Evolutionary conservation across 1,140 invertebrate species (phyloP), one percentile per base, ranked within the genome.

Genomic region (Frieseomelitta varia): DNA sequence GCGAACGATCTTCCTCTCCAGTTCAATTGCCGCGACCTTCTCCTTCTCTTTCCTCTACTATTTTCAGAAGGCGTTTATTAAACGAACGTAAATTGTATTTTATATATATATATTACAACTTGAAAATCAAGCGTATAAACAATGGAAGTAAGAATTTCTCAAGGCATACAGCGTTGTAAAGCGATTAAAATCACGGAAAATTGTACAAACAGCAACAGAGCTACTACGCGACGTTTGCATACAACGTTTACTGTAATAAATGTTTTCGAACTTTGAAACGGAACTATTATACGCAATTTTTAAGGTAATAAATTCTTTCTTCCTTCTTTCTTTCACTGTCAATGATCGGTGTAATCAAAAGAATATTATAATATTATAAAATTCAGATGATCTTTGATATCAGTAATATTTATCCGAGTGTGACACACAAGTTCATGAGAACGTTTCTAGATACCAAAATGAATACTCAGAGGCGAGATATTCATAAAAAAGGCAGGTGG

Each of bases 181-280:
- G 58, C n/a, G 24, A 11, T 61, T 61, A n/a, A 61, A 61, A 61
- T 61, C n/a, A n/a, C 11, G 58, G 24, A 3, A n/a, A 61, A 61
- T 61, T n/a, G n/a, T 63, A 30, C 17, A 65, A 65, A 65, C 30
- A 27, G 8, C 63, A 65, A 27, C 27, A 10, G 6, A 17, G 63
- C 1, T 15, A 27, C 63, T n/a, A 39, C 39, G 81, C n/a, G 63
- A 39, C 39, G 81, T 74, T 58, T 58, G 78, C 56, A 80, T 84
- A 61, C 65, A 84, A 34, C n/a, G n/a, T 30, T 30, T 30, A 30
- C 1, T 30, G 30, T 30, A 30, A 30, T 30, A 2, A 30, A 30
- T 30, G 1, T 30, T 39, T 6, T 39, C 39, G 39, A 39, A 1
- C 2, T 30, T 30, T 30, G 2, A 39, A 39, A 39, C 39, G 4